A percentile compares a stretch with the other conserved stretches of the same genome.
Evolutionary conservation across 1,140 invertebrate species (phyloP).

Genomic region (Drosophila erecta): DNA sequence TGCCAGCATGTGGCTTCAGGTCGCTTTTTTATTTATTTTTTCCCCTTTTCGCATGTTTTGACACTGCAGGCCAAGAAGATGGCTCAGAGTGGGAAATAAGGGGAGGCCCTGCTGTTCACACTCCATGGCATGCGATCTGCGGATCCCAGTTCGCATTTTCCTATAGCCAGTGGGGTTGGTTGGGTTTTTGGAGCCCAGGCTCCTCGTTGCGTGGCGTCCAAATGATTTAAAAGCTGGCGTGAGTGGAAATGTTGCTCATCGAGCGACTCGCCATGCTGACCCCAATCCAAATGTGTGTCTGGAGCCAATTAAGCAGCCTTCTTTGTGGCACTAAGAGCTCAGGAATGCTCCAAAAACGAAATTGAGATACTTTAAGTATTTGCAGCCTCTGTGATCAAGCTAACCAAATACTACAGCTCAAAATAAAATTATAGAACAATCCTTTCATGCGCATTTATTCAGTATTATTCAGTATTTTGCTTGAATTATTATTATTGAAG

Average conservation of each 20-base stretch:
- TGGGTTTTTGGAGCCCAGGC: not conserved
- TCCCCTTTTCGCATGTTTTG: slow-evolving; percentile 54
- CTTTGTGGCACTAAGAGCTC: too few relatives aligned
- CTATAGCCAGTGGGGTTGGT: not conserved
- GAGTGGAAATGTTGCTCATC: slow-evolving; percentile 17
- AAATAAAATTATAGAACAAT: too few relatives aligned
- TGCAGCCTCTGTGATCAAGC: too few relatives aligned
- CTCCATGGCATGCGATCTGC: slow-evolving; percentile 68
- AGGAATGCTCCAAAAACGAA: too few relatives aligned
- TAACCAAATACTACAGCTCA: too few relatives aligned
- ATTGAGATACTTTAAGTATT: too few relatives aligned
- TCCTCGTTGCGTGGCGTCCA: slow-evolving; percentile 60
- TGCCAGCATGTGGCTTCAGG: slow-evolving; percentile 63
- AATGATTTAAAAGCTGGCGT: slow-evolving; percentile 68
- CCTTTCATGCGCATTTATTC: too few relatives aligned
- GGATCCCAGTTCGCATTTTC: slow-evolving; percentile 35
- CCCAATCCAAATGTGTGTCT: not conserved
- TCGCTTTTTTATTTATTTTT: not conserved
- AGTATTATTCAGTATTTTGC: too few relatives aligned
- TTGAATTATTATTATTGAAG: too few relatives aligned
- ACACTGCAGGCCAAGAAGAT: slow-evolving; percentile 35
- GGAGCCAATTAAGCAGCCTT: slow-evolving; percentile 10
- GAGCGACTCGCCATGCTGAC: not conserved
- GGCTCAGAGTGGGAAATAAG: not conserved
- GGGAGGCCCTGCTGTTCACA: slow-evolving; percentile 65